Percentiles rank a stretch among this genome's conserved stretches.
phyloP scores from a whole-genome alignment of 2,888 invertebrate species.

The Blomia tropicalis region DNA sequence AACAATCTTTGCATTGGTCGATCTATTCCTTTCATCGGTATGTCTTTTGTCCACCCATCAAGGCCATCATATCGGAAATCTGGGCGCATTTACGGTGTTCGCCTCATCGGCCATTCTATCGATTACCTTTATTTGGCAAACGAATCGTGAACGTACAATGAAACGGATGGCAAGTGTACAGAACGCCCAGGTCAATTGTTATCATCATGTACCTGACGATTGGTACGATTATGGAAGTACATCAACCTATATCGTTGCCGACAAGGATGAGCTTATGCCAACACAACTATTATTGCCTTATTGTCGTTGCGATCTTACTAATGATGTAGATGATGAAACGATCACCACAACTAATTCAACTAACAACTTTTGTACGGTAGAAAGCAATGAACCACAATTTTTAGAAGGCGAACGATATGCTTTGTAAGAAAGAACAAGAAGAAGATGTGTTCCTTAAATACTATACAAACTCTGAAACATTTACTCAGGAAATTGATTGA shows the following conservation, averaged over 20 bases:
- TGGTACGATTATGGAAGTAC: slow-evolving; percentile 13
- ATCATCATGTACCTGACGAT: background rate
- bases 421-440: background rate
- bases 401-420: slow-evolving; percentile 2
- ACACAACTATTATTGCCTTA: background rate
- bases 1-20: background rate
- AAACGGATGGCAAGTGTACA: background rate
- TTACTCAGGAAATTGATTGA: too few species aligned
- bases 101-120: background rate
- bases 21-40: background rate
- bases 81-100: background rate
- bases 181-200: slow-evolving; percentile 7
- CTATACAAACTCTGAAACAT: too few species aligned
- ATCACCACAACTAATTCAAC: background rate
- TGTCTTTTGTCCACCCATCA: background rate
- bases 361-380: background rate
- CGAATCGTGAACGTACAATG: background rate
- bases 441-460: too few species aligned
- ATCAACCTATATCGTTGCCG: background rate
- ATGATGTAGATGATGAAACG: background rate
- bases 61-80: slow-evolving; percentile 5
- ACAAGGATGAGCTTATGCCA: slow-evolving; percentile 9
- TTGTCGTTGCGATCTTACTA: background rate
- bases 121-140: background rate
- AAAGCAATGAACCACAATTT: background rate